Conservation (phyloP, 2,888 invertebrate species). For the Ommatoiulus sabulosus region DNA sequence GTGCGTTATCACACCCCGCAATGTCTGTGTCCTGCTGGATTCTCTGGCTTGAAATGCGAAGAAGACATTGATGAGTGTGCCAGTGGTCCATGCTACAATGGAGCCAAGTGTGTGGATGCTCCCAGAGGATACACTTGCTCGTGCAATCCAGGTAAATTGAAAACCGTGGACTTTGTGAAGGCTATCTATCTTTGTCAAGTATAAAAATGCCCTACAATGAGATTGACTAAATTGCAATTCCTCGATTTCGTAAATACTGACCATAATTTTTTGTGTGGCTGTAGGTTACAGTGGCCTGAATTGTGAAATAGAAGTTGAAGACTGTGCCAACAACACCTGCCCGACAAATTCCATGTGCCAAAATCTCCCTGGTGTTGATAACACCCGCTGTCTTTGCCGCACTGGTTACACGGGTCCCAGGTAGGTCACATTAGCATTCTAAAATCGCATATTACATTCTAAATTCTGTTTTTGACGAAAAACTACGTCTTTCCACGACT, state of each 20-base stretch:
- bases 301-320: slow-evolving; percentile 92
- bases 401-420: slow-evolving; percentile 87
- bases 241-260: neutral
- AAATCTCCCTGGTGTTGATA: slow-evolving; percentile 86
- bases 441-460: too few relatives aligned
- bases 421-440: slow-evolving; percentile 45
- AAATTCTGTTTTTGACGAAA: too few relatives aligned
- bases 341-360: slow-evolving; percentile 97
- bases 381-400: slow-evolving; percentile 91
- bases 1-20: slow-evolving; percentile 90
- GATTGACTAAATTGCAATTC: neutral
- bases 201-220: neutral
- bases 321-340: slow-evolving; percentile 90
- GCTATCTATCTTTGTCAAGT: neutral
- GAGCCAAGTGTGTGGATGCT: slow-evolving; percentile 89
- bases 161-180: neutral
- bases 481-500: too few relatives aligned
- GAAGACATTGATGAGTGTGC: slow-evolving; percentile 95
- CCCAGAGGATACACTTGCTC: slow-evolving; percentile 93
- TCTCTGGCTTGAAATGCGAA: slow-evolving; percentile 92
- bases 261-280: neutral
- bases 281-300: slow-evolving; percentile 87
- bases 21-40: slow-evolving; percentile 94
- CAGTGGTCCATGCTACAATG: slow-evolving; percentile 93
- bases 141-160: slow-evolving; percentile 76